A percentile compares a stretch with the other conserved stretches of the same genome.
phyloP scores from a whole-genome alignment of 2,797 vertebrate species.

The Gorsachius magnificus region DNA sequence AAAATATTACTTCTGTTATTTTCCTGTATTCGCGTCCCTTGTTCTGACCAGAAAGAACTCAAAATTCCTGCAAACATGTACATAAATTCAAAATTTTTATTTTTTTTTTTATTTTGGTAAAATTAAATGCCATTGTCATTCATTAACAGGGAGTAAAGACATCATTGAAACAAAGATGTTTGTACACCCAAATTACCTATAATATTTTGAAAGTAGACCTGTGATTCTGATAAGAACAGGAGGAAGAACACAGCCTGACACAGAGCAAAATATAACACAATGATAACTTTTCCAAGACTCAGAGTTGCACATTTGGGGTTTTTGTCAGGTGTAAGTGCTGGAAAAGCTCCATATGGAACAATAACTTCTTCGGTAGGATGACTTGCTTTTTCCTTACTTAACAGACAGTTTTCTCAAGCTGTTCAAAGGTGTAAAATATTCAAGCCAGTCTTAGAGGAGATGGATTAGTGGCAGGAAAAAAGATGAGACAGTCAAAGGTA shows the following conservation, averaged over 20 bases:
- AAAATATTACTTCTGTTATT: constrained; percentile 10
- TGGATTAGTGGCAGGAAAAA: background rate
- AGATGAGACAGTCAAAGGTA: background rate
- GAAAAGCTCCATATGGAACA: background rate
- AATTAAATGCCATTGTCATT: background rate
- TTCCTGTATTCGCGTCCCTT: background rate
- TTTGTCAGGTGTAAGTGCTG: background rate
- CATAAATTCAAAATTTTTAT: background rate
- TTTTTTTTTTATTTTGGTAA: background rate
- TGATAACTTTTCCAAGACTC: background rate
- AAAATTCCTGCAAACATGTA: background rate
- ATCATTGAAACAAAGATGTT: background rate
- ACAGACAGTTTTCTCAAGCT: background rate
- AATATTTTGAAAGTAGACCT: background rate
- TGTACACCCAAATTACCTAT: background rate
- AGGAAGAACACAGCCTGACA: background rate
- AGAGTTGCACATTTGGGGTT: background rate
- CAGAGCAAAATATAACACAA: background rate
- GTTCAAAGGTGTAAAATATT: background rate
- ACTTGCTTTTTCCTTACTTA: background rate
- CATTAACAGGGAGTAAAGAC: background rate
- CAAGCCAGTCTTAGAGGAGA: background rate
- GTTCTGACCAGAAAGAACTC: background rate
- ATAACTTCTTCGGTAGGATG: background rate
- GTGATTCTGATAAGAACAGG: background rate